phyloP scores from a whole-genome alignment of 64 coral and sea anemone genomes.

The Stylophora pistillata region DNA sequence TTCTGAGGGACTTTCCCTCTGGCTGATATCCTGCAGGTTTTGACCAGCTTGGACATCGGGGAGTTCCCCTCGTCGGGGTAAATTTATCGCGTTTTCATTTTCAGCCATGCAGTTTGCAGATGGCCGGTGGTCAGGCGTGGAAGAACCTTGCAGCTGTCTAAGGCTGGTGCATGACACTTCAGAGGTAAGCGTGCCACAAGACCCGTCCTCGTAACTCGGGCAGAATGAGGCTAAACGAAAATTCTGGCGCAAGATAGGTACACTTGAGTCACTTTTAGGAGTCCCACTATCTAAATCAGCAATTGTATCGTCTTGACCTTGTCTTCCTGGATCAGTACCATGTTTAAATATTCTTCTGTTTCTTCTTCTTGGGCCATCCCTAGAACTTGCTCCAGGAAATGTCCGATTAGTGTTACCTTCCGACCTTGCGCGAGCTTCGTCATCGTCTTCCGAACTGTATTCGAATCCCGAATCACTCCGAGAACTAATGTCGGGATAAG shows the following conservation, averaged over 20 bases:
- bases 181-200: neutral
- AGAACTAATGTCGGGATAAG: neutral
- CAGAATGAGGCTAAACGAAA: neutral
- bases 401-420: neutral
- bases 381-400: neutral
- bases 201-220: neutral
- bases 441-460: slow-evolving; percentile 49
- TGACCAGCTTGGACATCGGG: neutral
- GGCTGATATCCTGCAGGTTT: neutral
- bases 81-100: neutral
- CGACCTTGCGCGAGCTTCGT: neutral
- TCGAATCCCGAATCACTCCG: slow-evolving; percentile 37
- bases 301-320: neutral
- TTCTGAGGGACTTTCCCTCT: neutral
- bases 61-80: neutral
- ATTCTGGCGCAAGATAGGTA: neutral
- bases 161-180: neutral
- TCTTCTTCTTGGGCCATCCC: neutral
- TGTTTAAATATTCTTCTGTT: slow-evolving; percentile 28
- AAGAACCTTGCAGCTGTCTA: neutral
- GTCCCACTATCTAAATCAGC: neutral
- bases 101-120: neutral
- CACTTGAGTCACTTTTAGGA: neutral
- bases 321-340: neutral
- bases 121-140: neutral